A percentile compares a stretch with the other conserved stretches of the same genome.
Conservation (phyloP, 2,797 vertebrate genomes). For the Prunella strophiata region DNA sequence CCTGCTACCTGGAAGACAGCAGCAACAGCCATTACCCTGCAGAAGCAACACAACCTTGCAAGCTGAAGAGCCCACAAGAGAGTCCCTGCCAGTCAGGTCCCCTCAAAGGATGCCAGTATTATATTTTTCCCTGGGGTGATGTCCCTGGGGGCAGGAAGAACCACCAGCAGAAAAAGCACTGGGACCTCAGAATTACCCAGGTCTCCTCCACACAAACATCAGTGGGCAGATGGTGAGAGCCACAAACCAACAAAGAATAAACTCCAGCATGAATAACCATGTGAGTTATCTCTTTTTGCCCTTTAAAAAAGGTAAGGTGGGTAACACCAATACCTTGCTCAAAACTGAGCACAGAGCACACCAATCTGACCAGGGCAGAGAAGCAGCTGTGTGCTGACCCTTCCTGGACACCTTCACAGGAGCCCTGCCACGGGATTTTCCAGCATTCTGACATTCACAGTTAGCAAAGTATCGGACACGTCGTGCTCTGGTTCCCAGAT, state of each 20-base stretch:
- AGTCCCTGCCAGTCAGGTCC: neutral
- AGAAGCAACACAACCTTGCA: neutral
- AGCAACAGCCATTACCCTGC: neutral
- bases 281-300: neutral
- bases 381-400: neutral
- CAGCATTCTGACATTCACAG: neutral
- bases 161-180: neutral
- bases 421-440: neutral
- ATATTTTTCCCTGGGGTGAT: neutral
- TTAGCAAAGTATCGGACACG: neutral
- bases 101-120: rapidly evolving
- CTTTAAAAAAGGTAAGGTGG: neutral
- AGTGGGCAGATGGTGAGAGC: neutral
- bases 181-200: neutral
- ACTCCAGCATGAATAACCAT: neutral
- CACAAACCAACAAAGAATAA: neutral
- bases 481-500: neutral
- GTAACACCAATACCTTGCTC: neutral
- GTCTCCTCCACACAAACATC: neutral
- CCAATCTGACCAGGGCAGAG: neutral
- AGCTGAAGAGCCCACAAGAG: neutral
- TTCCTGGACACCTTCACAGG: neutral
- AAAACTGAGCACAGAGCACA: neutral
- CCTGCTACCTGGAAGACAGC: neutral
- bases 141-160: neutral